Base-by-base conservation (phyloP, 1,140 invertebrate species). In the Drosophila parvula region DNA sequence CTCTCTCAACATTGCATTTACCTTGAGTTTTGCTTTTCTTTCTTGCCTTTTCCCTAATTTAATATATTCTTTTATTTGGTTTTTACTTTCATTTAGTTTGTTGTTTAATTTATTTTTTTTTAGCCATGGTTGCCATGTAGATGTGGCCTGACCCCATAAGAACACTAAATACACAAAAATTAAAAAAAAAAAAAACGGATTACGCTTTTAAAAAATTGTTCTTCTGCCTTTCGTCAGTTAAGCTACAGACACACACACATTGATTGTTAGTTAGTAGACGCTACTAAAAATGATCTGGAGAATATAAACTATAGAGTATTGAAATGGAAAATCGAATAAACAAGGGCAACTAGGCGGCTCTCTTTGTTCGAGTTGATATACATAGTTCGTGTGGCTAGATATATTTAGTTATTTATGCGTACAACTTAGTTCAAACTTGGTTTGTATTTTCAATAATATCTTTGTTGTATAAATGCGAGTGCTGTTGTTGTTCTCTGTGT, bases 171-270 rank as follows among this genome's bases (percentile, higher is more conserved):
- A 41, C 43, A 77, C 51, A 10, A 50, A 79, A 77, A 81, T 45
- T 79, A 60, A 62, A 14, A 85, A 64, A 62, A 14, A 85, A 64
- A 88, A 63, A 55, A 10, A 4, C 16, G 14, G 22, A 59, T 55
- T 58, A 34, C 18, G 45, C 44, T 55, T 68, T 61, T 67, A 74
- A 84, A 78, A 84, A 68, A 50, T 55, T 55, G 43, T 58, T 62
- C 8, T 62, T 48, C 22, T n/a, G 38, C 58, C 22, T 45, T 22
- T 34, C 63, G 41, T 51, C 44, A 57, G 40, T 40, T 65, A 78
- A 75, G 68, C 81, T 84, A 84, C 82, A 81, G 63, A 86, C 82
- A 85, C 76, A 74, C 76, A 74, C 82, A 86, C 74, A 85, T 86
- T 81, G 78, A 85, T 86, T 86, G 81, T 80, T 75, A 40, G 81